phyloP scores from a whole-genome alignment of 2,888 invertebrate species.

The Graphium colonna region DNA sequence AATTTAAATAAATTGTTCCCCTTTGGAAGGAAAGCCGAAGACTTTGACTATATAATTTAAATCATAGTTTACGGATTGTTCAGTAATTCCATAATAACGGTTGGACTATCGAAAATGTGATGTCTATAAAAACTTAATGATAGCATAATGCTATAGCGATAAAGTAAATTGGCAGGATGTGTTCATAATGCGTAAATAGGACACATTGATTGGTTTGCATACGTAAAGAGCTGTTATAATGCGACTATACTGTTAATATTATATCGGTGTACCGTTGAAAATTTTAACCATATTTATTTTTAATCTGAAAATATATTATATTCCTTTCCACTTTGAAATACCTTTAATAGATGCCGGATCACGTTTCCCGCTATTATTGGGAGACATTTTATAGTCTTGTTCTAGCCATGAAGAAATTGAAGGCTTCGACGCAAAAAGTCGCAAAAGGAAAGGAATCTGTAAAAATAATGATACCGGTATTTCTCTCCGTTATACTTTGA shows the following conservation, averaged over 20 bases:
- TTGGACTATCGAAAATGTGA: slow-evolving; percentile 58
- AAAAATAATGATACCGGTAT: slow-evolving; percentile 55
- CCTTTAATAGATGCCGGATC: slow-evolving; percentile 49
- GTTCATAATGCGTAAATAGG: slow-evolving; percentile 30
- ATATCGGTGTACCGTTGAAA: not conserved
- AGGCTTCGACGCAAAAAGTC: slow-evolving; percentile 53
- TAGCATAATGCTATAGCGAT: slow-evolving; percentile 71
- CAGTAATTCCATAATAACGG: slow-evolving; percentile 68
- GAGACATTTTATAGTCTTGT: slow-evolving; percentile 50
- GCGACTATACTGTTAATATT: not conserved
- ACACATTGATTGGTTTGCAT: slow-evolving; percentile 5
- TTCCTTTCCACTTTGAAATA: slow-evolving; percentile 34
- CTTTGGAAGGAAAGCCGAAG: slow-evolving; percentile 60
- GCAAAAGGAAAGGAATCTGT: slow-evolving; percentile 50
- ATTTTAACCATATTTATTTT: not conserved
- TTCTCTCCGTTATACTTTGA: slow-evolving; percentile 43
- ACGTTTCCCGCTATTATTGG: slow-evolving; percentile 44
- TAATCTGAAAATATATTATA: slow-evolving; percentile 11
- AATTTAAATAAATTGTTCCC: slow-evolving; percentile 51
- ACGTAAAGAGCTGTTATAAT: slow-evolving; percentile 2
- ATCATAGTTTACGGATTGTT: slow-evolving; percentile 70
- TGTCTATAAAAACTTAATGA: slow-evolving; percentile 72
- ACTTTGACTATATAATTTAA: slow-evolving; percentile 61
- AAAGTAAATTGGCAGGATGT: slow-evolving; percentile 76
- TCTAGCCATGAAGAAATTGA: slow-evolving; percentile 54